These are phyloP conservation scores for Drosophila yooni DNA, from an alignment of 2,888 invertebrate species.

Conservation along the genomic window DNA sequence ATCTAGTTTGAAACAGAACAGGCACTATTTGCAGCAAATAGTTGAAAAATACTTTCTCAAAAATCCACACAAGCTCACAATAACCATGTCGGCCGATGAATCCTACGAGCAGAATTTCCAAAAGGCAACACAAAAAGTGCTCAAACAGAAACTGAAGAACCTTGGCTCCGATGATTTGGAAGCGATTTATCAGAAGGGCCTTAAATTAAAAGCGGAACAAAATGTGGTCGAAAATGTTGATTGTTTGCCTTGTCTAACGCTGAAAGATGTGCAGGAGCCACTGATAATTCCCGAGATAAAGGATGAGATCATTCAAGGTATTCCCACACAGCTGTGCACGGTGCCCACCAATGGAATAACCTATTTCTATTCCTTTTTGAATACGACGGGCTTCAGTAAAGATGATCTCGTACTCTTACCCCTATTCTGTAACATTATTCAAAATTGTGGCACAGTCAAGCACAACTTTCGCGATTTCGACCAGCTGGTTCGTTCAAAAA, in stretches of 20 bases:
- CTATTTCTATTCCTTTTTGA: conserved; percentile 92
- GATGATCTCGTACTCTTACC: conserved; percentile 91
- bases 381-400: conserved; percentile 88
- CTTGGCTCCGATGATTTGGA: conserved; percentile 86
- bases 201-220: conserved; percentile 90
- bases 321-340: conserved; percentile 91
- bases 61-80: conserved; percentile 91
- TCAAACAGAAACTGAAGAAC: conserved; percentile 87
- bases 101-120: conserved; percentile 89
- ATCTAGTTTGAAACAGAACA: conserved; percentile 87
- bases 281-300: conserved; percentile 83
- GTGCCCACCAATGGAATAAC: conserved; percentile 95
- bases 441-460: conserved; percentile 93
- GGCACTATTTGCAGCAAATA: conserved; percentile 88
- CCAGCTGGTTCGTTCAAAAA: conserved; percentile 89
- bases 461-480: conserved; percentile 93
- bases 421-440: conserved; percentile 91
- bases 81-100: conserved; percentile 94
- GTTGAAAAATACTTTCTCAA: conserved; percentile 91
- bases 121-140: conserved; percentile 88
- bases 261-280: conserved; percentile 90
- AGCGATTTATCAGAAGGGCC: conserved; percentile 89
- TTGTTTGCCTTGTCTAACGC: conserved; percentile 91
- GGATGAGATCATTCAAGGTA: conserved; percentile 76
- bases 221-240: conserved; percentile 89